Evolutionary conservation across 1,140 invertebrate genomes (phyloP), one percentile per base, ranked within the genome.

Genomic region (Pararge aegeria): DNA sequence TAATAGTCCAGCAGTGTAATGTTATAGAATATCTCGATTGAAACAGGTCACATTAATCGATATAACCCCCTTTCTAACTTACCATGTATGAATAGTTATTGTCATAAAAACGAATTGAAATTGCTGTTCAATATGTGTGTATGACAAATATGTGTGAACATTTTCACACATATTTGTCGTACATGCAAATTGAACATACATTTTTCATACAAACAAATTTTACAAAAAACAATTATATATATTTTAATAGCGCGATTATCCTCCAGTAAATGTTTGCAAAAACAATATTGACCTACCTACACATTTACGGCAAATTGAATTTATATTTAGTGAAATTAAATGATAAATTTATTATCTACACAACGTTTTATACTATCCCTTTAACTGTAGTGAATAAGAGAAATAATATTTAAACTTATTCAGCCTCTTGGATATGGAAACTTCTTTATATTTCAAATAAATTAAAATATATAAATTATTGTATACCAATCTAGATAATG

Each of bases 281-380:
- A 34, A 12, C n/a, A 7, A 34, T 34, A 34, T 7, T n/a, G 4
- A 34, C 30, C 10, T n/a, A 10, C 3, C 30, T 34, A 53, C 40
- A 61, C 72, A 72, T 70, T 63, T 75, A 78, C 74, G 55, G 57
- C 34, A 63, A 72, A 67, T 75, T 75, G 69, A 73, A 78, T 71
- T 75, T 78, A 78, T 73, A 73, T 63, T 63, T 60, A 65, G 29
- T 54, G 44, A 61, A 12, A 29, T 38, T 24, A 49, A 46, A 48
- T 7, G 20, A 10, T 46, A 46, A 46, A 20, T 46, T 5, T 46
- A 46, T 66, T 48, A 58, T 52, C 44, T 56, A 61, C 48, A 66
- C 42, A 29, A 53, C 51, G 53, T 64, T 64, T 64, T 64, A 54
- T 64, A 64, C 61, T 64, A 57, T 50, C 46, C 27, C 29, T 30